Conservation (phyloP, 2,888 invertebrate genomes). For the Endomychus coccineus region DNA sequence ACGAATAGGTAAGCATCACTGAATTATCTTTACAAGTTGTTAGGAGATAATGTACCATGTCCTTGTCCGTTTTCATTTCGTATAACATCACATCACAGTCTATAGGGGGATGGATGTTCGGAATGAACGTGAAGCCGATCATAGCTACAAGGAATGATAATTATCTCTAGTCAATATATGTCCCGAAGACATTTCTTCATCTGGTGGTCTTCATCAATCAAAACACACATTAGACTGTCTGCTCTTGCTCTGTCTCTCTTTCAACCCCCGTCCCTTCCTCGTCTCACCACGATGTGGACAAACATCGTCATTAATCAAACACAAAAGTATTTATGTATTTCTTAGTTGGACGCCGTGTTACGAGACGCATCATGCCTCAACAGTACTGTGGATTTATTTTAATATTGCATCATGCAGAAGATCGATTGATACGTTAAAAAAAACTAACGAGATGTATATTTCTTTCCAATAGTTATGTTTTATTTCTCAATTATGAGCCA, state of each 20-base stretch:
- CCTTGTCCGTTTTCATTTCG: conserved; percentile 13
- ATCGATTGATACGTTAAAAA: no score
- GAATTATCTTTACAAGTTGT: conserved; percentile 14
- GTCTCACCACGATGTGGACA: conserved; percentile 26
- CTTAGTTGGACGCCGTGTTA: conserved; percentile 31
- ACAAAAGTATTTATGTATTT: conserved; percentile 32
- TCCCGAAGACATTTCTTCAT: conserved; percentile 42
- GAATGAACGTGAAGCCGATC: conserved; percentile 12
- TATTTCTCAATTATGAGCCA: no score
- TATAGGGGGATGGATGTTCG: conserved; percentile 10
- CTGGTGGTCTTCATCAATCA: conserved; percentile 44
- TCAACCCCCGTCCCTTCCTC: conserved; percentile 23
- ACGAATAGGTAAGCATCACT: conserved; percentile 6
- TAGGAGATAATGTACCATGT: conserved; percentile 10
- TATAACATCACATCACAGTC: conserved; percentile 14
- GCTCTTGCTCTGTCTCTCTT: conserved; percentile 24
- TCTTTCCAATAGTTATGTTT: no score
- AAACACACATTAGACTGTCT: conserved; percentile 38
- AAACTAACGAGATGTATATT: no score
- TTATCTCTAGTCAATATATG: conserved; percentile 41
- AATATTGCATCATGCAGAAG: no score
- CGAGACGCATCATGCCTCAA: conserved; percentile 28
- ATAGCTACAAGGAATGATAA: conserved; percentile 33
- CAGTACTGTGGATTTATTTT: conserved; percentile 23
- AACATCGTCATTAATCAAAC: conserved; percentile 38